Percentiles rank a stretch among this genome's conserved stretches.
These are phyloP conservation scores for Nipponia nippon DNA, from an alignment of 2,113 vertebrate genomes.

Conservation along the genomic window DNA sequence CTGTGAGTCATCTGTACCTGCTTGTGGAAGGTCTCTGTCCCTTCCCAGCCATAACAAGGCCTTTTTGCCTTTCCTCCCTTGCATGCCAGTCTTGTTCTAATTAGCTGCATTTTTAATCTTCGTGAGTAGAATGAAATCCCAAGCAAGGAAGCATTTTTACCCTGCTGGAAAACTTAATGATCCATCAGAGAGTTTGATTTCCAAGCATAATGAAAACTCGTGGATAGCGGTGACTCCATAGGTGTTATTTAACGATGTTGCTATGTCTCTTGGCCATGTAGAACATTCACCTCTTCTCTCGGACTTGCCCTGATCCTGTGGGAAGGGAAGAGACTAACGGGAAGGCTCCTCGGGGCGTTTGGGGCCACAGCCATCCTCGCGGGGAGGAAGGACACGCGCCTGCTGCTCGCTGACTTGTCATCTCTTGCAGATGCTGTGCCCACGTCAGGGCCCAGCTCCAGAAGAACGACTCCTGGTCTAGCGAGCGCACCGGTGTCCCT, in stretches of 20 bases:
- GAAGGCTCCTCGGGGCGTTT: neutral
- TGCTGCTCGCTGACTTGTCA: neutral
- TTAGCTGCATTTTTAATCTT: neutral
- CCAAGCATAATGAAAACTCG: neutral
- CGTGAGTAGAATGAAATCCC: neutral
- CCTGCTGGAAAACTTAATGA: neutral
- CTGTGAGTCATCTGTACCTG: neutral
- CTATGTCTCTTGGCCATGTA: neutral
- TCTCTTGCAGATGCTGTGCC: neutral
- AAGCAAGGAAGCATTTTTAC: neutral
- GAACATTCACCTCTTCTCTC: neutral
- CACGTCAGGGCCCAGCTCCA: fast-evolving
- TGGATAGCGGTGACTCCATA: fast-evolving
- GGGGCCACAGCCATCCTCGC: fast-evolving
- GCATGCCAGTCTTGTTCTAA: neutral
- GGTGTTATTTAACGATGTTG: neutral
- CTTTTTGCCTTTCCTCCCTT: neutral
- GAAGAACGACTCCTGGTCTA: neutral
- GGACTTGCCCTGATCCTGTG: neutral
- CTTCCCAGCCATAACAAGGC: neutral
- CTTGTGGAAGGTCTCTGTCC: neutral
- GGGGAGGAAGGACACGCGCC: neutral
- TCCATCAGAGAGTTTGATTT: neutral
- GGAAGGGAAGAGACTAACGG: neutral
- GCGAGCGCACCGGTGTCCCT: neutral